These are phyloP conservation scores for Pandemis cinnamomeana DNA, from an alignment of 2,888 invertebrate genomes.

Conservation along the genomic window DNA sequence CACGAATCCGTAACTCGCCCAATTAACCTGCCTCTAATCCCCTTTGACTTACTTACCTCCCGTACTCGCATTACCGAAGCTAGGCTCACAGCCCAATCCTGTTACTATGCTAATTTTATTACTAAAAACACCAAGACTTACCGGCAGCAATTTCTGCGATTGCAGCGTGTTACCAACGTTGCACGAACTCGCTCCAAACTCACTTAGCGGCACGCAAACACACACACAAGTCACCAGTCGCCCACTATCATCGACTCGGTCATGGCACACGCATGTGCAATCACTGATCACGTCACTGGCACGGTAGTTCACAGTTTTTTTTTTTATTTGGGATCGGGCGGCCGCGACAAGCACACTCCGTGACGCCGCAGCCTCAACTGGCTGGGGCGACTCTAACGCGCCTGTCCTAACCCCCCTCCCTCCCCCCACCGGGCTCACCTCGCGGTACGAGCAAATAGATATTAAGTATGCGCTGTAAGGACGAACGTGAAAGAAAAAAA, in stretches of 20 bases:
- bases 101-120: slow-evolving; percentile 65
- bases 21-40: slow-evolving; percentile 5
- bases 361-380: slow-evolving; percentile 78
- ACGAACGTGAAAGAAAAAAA: slow-evolving; percentile 76
- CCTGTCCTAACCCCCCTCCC: slow-evolving; percentile 67
- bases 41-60: not conserved
- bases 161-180: slow-evolving; percentile 55
- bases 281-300: slow-evolving; percentile 73
- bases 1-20: not conserved
- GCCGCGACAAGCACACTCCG: slow-evolving; percentile 63
- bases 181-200: slow-evolving; percentile 57
- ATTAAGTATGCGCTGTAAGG: slow-evolving; percentile 82
- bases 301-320: slow-evolving; percentile 67
- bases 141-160: slow-evolving; percentile 61
- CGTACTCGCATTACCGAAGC: not conserved
- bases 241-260: slow-evolving; percentile 56
- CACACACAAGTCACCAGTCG: slow-evolving; percentile 71
- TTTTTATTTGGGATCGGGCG: slow-evolving; percentile 47
- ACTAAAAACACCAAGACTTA: slow-evolving; percentile 62
- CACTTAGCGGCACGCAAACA: slow-evolving; percentile 59
- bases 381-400: slow-evolving; percentile 81
- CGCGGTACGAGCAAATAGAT: slow-evolving; percentile 80
- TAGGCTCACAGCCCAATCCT: slow-evolving; percentile 40
- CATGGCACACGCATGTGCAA: slow-evolving; percentile 67
- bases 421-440: slow-evolving; percentile 66